Base-by-base conservation (phyloP, 2,888 invertebrate genomes). In the Hipparchia sbordonii region DNA sequence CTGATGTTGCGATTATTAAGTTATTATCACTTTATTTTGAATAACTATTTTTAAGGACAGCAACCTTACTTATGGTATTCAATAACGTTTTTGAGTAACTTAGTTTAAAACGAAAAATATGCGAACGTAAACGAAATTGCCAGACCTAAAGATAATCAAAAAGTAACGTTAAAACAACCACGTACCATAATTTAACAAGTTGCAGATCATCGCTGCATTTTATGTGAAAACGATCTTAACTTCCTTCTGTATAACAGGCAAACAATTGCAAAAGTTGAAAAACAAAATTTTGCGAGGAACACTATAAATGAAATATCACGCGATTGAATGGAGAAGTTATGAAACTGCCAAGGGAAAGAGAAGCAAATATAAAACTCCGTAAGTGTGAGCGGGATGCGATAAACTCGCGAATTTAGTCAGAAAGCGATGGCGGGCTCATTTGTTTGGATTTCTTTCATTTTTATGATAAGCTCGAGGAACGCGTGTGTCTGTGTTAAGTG, bases 401-500 rank as follows among this genome's bases (percentile, higher is more conserved):
- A 72, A 74, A 73, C 74, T 70, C 70, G 63, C 60, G 72, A 62
- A 72, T 67, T 61, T 48, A 73, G 70, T 71, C 70, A 33, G 76
- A 74, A 66, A 72, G 70, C 74, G 65, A 73, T 76, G 70, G 67
- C 48, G 74, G 65, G 59, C 72, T 74, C 76, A 77, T 78, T 77
- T 77, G 72, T 76, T 77, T 72, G 73, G 77, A 76, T 76, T 76
- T 74, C 71, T 68, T 72, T 72, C 72, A 70, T 79, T 75, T 81
- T 82, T 80, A 78, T 80, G 82, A 83, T 84, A 83, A 85, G 79
- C 82, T 81, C 78, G 79, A 76, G 77, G 77, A 78, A 78, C 76
- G 79, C 75, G 80, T 79, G 74, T 77, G 77, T 73, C 73, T 75
- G 79, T 78, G 79, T 71, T 80, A 78, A 81, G 82, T 81, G 80